Base-by-base conservation (phyloP, 2,888 invertebrate species). In the Acleris literana region DNA sequence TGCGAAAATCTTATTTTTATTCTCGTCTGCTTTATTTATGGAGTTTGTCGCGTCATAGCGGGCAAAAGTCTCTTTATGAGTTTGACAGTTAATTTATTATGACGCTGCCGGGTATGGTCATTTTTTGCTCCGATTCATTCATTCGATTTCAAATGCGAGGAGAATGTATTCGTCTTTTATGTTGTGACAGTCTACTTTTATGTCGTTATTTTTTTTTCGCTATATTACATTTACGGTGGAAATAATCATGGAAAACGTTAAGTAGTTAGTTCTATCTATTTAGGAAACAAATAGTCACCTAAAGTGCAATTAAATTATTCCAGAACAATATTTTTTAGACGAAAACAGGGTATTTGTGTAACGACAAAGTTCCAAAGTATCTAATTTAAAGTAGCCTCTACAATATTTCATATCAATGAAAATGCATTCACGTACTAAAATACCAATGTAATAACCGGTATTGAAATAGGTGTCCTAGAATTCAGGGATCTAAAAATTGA, bases 1-100 rank as follows among this genome's bases (percentile, higher is more conserved):
- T 87, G 86, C 85, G 84, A 84, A 39, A 86, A 89, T 88, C 86
- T 86, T 83, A 84, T 83, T 86, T 90, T 88, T 89, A 89, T 87
- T 59, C 56, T 51, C 56, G 22, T 61, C 52, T 57, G 39, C 43
- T 61, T 54, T 61, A 66, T 61, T 66, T 66, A 61, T 66, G 44
- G 57, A 53, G 22, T 71, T 52, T 46, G 44, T 68, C 58, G 49
- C 71, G 73, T 75, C 71, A 70, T 69, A 70, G 68, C 70, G 70
- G 73, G 70, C 69, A 72, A 75, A 68, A 63, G 74, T 73, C 76
- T 76, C 76, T 84, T 84, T 85, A 83, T 76, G 78, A 79, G 67
- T 71, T 75, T 76, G 80, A 82, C 84, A 82, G 77, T 77, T 80
- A 82, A 87, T 87, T 86, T 88, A 87, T 84, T 73, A 76, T 82